Evolutionary conservation across 1,140 invertebrate genomes (phyloP).

Genomic region (Dysdera silvatica): DNA sequence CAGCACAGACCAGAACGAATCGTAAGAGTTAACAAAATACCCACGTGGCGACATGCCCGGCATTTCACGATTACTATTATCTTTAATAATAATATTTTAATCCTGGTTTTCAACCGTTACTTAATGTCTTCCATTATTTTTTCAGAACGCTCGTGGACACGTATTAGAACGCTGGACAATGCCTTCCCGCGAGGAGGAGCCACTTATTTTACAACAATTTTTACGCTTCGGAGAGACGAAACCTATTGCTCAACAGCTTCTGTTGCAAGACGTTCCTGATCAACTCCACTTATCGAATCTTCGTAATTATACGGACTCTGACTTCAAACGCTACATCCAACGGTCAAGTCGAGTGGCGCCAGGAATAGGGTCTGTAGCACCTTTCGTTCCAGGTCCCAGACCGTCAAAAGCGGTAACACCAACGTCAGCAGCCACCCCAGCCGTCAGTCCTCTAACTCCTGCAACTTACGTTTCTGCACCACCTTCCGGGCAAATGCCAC

Average conservation of each 20-base stretch:
- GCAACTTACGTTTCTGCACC: neutral
- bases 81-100: too few relatives aligned
- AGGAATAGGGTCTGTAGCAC: constrained; percentile 26
- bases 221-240: constrained; percentile 73
- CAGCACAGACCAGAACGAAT: too few relatives aligned
- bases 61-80: too few relatives aligned
- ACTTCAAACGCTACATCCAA: constrained; percentile 54
- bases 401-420: too few relatives aligned
- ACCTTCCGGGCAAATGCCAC: constrained; percentile 6
- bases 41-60: too few relatives aligned
- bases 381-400: constrained; percentile 26
- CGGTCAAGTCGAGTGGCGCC: constrained; percentile 33
- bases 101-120: too few relatives aligned
- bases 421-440: neutral
- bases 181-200: constrained; percentile 72
- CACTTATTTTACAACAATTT: constrained; percentile 76
- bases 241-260: constrained; percentile 67
- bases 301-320: constrained; percentile 45
- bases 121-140: constrained; percentile 27
- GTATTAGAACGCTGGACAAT: constrained; percentile 74
- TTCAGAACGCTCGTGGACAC: constrained; percentile 53
- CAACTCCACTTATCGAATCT: constrained; percentile 38
- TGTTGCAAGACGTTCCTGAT: constrained; percentile 54
- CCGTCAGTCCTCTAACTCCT: constrained; percentile 34
- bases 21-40: too few relatives aligned